phyloP scores from a whole-genome alignment of 2,888 invertebrate species.

The Hyppa rectilinea region DNA sequence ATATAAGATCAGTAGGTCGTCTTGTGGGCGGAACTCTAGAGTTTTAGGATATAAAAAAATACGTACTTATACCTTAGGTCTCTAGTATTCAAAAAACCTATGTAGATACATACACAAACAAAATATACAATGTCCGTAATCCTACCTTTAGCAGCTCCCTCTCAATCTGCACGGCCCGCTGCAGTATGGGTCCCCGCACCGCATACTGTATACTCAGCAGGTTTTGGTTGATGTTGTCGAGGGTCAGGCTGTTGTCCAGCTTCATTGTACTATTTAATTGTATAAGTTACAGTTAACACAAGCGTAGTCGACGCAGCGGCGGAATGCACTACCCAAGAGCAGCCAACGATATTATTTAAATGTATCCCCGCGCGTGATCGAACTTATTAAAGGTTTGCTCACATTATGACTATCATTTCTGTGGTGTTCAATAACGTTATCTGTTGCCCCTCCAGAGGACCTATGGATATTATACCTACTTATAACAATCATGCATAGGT shows the following conservation, averaged over 20 bases:
- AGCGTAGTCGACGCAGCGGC: slow-evolving; percentile 11
- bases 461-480: too few relatives aligned
- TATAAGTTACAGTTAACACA: neutral
- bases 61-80: too few relatives aligned
- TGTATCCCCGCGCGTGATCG: slow-evolving; percentile 10
- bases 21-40: too few relatives aligned
- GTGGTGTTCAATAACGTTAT: neutral
- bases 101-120: neutral
- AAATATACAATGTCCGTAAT: neutral
- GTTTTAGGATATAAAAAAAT: too few relatives aligned
- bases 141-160: slow-evolving; percentile 91
- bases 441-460: neutral
- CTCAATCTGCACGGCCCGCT: slow-evolving; percentile 94
- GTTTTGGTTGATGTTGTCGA: slow-evolving; percentile 93
- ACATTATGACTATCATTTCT: slow-evolving; percentile 22
- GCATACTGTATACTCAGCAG: slow-evolving; percentile 95
- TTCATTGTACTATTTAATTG: slow-evolving; percentile 67
- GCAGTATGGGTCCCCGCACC: slow-evolving; percentile 94
- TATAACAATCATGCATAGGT: neutral
- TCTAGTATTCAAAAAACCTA: neutral
- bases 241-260: slow-evolving; percentile 70
- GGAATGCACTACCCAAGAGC: slow-evolving; percentile 15
- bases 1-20: too few relatives aligned
- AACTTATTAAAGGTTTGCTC: neutral
- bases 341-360: slow-evolving; percentile 39